Conservation (phyloP, 1,140 invertebrate species). For the Camponotus floridanus region DNA sequence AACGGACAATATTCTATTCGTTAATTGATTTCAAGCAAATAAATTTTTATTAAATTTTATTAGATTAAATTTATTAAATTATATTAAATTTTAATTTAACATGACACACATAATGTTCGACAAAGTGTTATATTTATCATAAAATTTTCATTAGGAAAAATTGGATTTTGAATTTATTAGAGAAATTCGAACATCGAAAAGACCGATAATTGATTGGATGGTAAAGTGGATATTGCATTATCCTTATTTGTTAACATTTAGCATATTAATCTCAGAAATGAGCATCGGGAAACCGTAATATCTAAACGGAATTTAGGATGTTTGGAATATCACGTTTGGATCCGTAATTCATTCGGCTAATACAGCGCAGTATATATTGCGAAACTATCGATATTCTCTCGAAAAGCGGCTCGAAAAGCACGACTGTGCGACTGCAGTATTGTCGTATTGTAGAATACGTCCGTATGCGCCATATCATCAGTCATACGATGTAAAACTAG, state of each 20-base stretch:
- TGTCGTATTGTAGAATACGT: constrained; percentile 10
- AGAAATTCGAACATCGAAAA: background rate
- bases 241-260: background rate
- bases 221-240: background rate
- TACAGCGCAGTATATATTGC: constrained; percentile 11
- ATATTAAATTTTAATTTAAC: too few relatives aligned
- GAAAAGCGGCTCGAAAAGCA: background rate
- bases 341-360: constrained; percentile 11
- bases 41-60: background rate
- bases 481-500: constrained; percentile 44
- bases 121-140: background rate
- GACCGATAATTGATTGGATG: background rate
- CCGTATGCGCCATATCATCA: constrained; percentile 33
- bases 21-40: background rate
- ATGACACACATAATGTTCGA: background rate
- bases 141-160: background rate
- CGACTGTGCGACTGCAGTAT: constrained; percentile 8
- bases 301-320: background rate
- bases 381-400: constrained; percentile 25
- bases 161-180: background rate
- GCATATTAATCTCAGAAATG: constrained; percentile 5
- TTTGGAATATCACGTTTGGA: constrained; percentile 21
- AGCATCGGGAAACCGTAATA: background rate
- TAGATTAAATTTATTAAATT: too few relatives aligned
- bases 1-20: background rate